Base-by-base conservation (phyloP, 1,140 invertebrate species). In the Diabrotica virgifera region DNA sequence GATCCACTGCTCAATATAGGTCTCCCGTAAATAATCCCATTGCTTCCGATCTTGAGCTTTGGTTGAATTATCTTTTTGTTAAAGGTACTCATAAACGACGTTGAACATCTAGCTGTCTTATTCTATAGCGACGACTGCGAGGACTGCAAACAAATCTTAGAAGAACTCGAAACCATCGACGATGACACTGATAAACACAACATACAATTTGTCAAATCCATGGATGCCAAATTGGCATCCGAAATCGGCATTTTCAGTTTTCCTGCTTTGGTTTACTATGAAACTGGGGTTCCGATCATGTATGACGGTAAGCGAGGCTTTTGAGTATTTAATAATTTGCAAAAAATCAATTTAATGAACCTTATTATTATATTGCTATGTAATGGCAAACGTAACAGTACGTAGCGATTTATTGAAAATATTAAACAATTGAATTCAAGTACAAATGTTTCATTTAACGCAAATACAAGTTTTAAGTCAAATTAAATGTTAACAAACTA, bases 81-180 rank as follows among this genome's bases (percentile, higher is more conserved):
- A 8, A 24, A 78, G 76, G 89, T 92, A 72, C 81, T 97, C 5
- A 92, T 96, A 67, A 89, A 94, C 75, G 92, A 94, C 74, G 90
- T 95, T 35, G 93, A 95, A 76, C 91, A 94, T 82, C 85, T 96
- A 57, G 93, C 93, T 63, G 94, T 97, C 50, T 94, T 93, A 78
- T 96, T 96, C 82, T 96, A 94, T 93, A 85, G 89, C 80, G 91
- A 92, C 75, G 90, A 95, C 72, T 93, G 90, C 75, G 86, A 90
- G 64, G 86, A 88, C 8, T 96, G 94, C 76, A 84, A 88, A 57
- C 88, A 89, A 68, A 90, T 96, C 67, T 80, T 97, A 13, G 88
- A 94, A 72, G 93, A 96, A 73, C 80, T 97, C 65, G 95, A 97
- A 81, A 95, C 92, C 46, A 96, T 97, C 74, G 94, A 96, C 74